phyloP scores from a whole-genome alignment of 2,113 vertebrate genomes.

The Desmodus rotundus region DNA sequence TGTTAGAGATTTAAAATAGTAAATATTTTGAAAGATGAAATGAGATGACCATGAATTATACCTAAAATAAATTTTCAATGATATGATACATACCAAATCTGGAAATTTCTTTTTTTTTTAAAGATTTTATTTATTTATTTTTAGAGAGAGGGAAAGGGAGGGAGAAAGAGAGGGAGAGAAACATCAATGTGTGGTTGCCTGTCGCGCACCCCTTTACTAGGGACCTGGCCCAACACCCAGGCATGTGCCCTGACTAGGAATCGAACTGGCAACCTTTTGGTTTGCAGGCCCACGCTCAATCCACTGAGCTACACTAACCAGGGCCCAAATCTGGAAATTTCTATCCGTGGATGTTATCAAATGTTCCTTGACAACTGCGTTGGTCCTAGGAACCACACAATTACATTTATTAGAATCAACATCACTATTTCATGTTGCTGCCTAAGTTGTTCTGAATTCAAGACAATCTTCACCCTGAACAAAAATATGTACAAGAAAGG shows the following conservation, averaged over 20 bases:
- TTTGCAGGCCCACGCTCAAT: too few species aligned
- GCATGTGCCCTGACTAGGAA: too few species aligned
- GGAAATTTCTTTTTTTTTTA: background rate
- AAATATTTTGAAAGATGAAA: conserved; percentile 9
- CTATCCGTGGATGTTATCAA: background rate
- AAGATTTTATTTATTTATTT: too few species aligned
- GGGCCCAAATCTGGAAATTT: conserved; percentile 1
- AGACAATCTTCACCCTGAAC: background rate
- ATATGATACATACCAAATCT: background rate
- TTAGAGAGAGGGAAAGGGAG: too few species aligned
- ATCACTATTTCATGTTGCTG: background rate
- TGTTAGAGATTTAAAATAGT: background rate
- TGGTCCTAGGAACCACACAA: background rate
- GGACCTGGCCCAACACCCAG: too few species aligned
- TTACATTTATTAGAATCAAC: background rate
- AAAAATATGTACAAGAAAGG: background rate
- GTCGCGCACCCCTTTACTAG: too few species aligned
- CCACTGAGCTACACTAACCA: too few species aligned
- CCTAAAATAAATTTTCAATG: background rate
- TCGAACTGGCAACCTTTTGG: too few species aligned
- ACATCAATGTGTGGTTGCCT: too few species aligned
- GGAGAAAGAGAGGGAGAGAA: too few species aligned
- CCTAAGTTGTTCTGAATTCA: background rate
- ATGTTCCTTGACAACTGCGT: background rate
- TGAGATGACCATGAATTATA: background rate